phyloP scores from a whole-genome alignment of 2,888 invertebrate species.

The Synanthedon formicaeformis region DNA sequence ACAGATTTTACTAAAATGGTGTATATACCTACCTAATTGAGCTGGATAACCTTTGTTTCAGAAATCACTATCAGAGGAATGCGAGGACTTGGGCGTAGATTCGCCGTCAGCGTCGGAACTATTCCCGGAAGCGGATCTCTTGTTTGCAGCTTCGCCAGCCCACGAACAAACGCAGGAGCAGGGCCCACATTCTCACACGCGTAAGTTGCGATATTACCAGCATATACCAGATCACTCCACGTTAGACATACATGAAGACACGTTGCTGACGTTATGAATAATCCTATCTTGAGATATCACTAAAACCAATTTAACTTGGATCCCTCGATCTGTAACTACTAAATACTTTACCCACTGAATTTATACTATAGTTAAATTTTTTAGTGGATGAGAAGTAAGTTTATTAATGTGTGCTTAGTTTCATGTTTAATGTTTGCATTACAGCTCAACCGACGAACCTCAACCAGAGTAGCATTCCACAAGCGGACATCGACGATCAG shows the following conservation, averaged over 20 bases:
- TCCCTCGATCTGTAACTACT: no score
- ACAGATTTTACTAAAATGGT: not conserved
- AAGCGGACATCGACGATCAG: slow-evolving; percentile 56
- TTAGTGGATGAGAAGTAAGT: not conserved
- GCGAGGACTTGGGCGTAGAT: slow-evolving; percentile 82
- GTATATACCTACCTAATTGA: not conserved
- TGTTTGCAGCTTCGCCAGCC: slow-evolving; percentile 80
- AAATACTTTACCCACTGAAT: no score
- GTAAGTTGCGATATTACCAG: not conserved
- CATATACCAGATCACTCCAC: no score
- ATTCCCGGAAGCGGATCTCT: slow-evolving; percentile 81
- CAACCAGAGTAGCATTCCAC: slow-evolving; percentile 34
- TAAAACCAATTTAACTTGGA: no score
- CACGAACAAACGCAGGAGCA: slow-evolving; percentile 68
- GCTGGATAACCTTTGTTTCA: slow-evolving; percentile 58
- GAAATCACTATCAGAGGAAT: slow-evolving; percentile 82
- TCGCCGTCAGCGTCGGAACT: slow-evolving; percentile 84
- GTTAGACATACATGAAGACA: no score
- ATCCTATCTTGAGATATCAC: no score
- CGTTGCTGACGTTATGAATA: no score
- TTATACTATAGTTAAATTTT: no score
- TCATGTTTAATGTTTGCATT: slow-evolving; percentile 9
- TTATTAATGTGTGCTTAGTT: slow-evolving; percentile 33
- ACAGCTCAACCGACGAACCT: slow-evolving; percentile 31
- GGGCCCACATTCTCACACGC: not conserved